A percentile compares a stretch with the other conserved stretches of the same genome.
phyloP scores from a whole-genome alignment of 2,888 invertebrate species.

The Pammene aurita region DNA sequence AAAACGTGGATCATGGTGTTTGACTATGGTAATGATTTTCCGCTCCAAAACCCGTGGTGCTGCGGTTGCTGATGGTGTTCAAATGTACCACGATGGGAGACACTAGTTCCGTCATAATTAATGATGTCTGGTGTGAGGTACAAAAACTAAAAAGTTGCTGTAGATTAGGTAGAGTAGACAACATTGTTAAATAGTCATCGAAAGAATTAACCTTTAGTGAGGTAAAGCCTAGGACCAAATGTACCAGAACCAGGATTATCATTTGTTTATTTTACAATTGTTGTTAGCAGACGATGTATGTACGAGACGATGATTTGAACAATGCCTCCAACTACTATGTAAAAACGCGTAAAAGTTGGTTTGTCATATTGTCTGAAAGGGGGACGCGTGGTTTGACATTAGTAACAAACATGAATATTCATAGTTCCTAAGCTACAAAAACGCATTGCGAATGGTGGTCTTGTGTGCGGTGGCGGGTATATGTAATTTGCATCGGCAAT shows the following conservation, averaged over 20 bases:
- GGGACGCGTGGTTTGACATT: background rate
- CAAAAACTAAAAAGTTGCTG: background rate
- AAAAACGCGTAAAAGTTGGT: background rate
- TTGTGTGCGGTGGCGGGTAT: conserved; percentile 51
- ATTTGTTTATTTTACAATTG: too few relatives aligned
- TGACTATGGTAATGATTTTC: conserved; percentile 67
- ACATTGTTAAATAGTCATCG: too few relatives aligned
- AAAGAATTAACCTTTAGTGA: too few relatives aligned
- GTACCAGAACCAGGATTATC: too few relatives aligned
- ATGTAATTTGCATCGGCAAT: conserved; percentile 75
- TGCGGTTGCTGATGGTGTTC: conserved; percentile 48
- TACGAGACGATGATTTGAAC: too few relatives aligned
- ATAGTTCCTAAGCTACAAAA: conserved; percentile 8
- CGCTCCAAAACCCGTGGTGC: conserved; percentile 60
- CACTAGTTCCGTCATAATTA: background rate
- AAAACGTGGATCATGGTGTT: conserved; percentile 52
- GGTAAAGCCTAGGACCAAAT: too few relatives aligned
- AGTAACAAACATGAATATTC: conserved; percentile 30
- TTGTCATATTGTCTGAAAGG: background rate
- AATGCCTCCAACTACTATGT: background rate
- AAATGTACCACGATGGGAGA: background rate
- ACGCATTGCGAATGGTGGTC: conserved; percentile 53
- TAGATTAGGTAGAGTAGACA: too few relatives aligned
- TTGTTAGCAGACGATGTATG: too few relatives aligned
- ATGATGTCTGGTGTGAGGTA: background rate